Base-by-base conservation (phyloP, 2,888 invertebrate species). In the Lapara coniferarum region DNA sequence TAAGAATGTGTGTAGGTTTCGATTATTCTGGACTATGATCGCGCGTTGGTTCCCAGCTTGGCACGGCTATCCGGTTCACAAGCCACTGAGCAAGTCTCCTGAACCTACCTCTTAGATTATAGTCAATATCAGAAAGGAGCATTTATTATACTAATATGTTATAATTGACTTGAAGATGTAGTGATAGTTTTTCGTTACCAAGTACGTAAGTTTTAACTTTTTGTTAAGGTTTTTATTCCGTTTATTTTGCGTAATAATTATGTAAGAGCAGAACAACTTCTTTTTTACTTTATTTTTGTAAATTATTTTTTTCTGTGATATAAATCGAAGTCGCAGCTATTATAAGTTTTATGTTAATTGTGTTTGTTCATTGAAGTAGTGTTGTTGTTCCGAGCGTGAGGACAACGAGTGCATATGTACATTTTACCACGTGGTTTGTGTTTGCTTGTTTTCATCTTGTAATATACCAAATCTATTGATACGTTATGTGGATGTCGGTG, bases 121-220 rank as follows among this genome's bases (percentile, higher is more conserved):
- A 81, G 76, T 75, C 78, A 77, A 83, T 85, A 81, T 82, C 78
- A 81, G 79, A 83, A 82, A 81, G 82, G 83, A 88, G 89, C 89
- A 90, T 91, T 90, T 89, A 88, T 86, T 86, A 82, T 83, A 85
- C 73, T 77, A 77, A 79, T 75, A 75, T 72, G 73, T 78, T 78
- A 76, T 71, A 78, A 77, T 76, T 74, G 73, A 83, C 79, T 81
- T 81, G 76, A 79, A 80, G 78, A 77, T 82, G 82, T 89, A 90
- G 91, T 91, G 91, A 91, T 92, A 90, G 89, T 81, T 84, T 86
- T 89, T 86, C 82, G 92, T 92, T 92, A 91, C 92, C 92, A 91
- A 82, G 78, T 87, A 84, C 78, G 81, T 89, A 87, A 85, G 80
- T 83, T 79, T 82, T 78, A 81, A 78, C 69, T 76, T 85, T 85